phyloP scores from a whole-genome alignment of 2,888 invertebrate genomes.

The Coronaproctus castanopsis region DNA sequence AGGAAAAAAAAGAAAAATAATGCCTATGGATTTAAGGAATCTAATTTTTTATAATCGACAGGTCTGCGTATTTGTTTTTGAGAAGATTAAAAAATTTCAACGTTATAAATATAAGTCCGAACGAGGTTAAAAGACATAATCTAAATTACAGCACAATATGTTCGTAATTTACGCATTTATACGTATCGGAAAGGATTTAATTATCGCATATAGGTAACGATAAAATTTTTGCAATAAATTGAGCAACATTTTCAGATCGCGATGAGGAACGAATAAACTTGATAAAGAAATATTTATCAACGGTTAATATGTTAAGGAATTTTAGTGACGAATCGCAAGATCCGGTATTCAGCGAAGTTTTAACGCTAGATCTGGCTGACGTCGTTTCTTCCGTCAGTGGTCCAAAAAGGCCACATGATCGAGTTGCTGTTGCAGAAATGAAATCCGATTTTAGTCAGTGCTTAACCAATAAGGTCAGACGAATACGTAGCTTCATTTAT shows the following conservation, averaged over 20 bases:
- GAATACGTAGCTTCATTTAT: neutral
- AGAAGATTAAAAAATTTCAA: too few species aligned
- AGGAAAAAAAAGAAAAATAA: too few species aligned
- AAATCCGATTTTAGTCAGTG: conserved; percentile 71
- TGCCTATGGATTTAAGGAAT: too few species aligned
- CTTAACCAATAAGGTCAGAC: conserved; percentile 66
- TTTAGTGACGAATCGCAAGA: conserved; percentile 54
- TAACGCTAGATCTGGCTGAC: conserved; percentile 63
- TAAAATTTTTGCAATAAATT: too few species aligned
- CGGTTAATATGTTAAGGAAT: conserved; percentile 64
- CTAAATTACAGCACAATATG: too few species aligned
- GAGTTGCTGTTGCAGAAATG: conserved; percentile 77
- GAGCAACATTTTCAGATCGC: conserved; percentile 49
- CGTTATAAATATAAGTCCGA: too few species aligned
- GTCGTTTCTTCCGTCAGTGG: conserved; percentile 92
- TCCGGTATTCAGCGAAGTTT: conserved; percentile 56
- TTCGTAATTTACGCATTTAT: too few species aligned
- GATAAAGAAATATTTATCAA: conserved; percentile 61
- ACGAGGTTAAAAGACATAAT: too few species aligned
- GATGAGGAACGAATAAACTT: conserved; percentile 49
- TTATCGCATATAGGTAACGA: too few species aligned
- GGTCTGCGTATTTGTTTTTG: too few species aligned
- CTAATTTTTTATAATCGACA: too few species aligned
- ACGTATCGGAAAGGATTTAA: too few species aligned
- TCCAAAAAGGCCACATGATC: conserved; percentile 91